Percentiles rank a stretch among this genome's conserved stretches.
phyloP scores from a whole-genome alignment of 2,797 vertebrate species.

The Enoplosus armatus region DNA sequence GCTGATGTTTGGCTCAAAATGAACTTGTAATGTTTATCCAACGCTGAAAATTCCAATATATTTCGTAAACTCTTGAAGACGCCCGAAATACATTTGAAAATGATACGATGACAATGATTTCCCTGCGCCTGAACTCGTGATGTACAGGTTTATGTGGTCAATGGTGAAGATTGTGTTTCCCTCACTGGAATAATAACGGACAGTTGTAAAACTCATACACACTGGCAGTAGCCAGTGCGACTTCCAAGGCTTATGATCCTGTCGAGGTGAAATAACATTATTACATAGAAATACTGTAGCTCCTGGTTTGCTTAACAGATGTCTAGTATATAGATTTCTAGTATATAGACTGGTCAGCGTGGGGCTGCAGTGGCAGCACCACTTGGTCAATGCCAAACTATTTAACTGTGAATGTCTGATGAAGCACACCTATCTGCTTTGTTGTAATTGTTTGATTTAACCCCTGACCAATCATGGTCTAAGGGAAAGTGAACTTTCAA shows the following conservation, averaged over 20 bases:
- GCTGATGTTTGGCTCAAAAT: not conserved
- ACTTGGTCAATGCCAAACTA: too few species aligned
- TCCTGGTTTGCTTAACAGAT: not conserved
- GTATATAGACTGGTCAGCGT: conserved; percentile 41
- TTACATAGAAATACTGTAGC: too few species aligned
- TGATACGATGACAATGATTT: not conserved
- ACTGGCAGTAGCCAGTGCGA: not conserved
- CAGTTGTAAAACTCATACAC: not conserved
- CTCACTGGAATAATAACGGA: not conserved
- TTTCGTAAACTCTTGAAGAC: not conserved
- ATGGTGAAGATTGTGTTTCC: not conserved
- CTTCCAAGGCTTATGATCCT: not conserved
- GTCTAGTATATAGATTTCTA: not conserved
- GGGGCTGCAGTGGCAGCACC: too few species aligned
- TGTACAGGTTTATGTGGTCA: not conserved
- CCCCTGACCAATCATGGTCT: not conserved
- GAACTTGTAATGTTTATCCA: not conserved
- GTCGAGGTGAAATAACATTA: not conserved
- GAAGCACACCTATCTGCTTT: conserved; percentile 15
- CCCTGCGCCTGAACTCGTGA: not conserved
- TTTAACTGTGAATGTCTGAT: conserved; percentile 46
- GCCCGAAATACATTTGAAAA: not conserved
- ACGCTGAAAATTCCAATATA: not conserved
- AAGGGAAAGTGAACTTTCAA: not conserved
- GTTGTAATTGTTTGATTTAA: conserved; percentile 5